These are phyloP conservation scores for Diadegma fenestrale DNA, from an alignment of 2,888 invertebrate genomes.

Conservation along the genomic window DNA sequence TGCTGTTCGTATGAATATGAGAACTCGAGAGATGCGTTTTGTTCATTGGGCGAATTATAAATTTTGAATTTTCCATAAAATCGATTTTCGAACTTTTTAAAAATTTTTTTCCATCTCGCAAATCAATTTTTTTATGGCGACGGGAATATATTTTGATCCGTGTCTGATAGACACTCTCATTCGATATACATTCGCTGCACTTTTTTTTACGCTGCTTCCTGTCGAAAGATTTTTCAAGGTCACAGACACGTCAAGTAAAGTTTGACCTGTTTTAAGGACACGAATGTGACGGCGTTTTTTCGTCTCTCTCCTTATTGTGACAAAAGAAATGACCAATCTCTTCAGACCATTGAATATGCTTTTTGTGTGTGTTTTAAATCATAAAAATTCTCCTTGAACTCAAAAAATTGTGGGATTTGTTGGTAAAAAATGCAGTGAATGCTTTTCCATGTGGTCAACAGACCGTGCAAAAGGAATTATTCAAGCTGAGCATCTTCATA, in stretches of 20 bases:
- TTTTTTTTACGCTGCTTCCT: not conserved
- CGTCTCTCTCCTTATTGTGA: not conserved
- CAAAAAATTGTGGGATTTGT: not conserved
- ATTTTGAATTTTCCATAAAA: not conserved
- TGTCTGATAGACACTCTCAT: not conserved
- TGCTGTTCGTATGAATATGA: not conserved
- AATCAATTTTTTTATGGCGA: not conserved
- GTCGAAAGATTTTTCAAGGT: not conserved
- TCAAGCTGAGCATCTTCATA: not conserved
- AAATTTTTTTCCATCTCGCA: not conserved
- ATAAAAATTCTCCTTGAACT: not conserved
- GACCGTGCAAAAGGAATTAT: not conserved
- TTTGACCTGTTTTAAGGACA: not conserved
- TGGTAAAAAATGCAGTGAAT: not conserved
- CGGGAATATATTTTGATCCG: not conserved
- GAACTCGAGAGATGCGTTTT: not conserved
- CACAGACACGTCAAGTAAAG: conserved; percentile 7
- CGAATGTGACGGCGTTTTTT: not conserved
- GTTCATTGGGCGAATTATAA: not conserved
- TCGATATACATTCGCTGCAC: too few relatives aligned
- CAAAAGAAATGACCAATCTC: not conserved
- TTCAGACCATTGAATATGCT: not conserved
- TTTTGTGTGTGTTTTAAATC: not conserved
- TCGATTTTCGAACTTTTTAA: not conserved
- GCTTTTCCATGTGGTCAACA: not conserved